Evolutionary conservation across 2,113 vertebrate genomes (phyloP).

Genomic region (Anguilla japonica): DNA sequence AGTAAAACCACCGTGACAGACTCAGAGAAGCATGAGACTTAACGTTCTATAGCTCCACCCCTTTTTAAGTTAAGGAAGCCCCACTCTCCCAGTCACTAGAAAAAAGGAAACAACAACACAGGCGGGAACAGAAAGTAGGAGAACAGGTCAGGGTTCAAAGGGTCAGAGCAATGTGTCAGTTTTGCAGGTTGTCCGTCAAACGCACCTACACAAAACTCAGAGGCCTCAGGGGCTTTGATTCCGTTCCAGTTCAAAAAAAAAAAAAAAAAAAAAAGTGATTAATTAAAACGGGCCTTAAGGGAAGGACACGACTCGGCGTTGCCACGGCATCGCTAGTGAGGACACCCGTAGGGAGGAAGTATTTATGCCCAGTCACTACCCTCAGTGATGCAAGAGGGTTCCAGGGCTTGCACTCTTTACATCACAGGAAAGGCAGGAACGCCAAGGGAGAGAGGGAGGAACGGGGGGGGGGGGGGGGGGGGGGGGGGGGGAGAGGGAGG

Average conservation of each 20-base stretch:
- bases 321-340: background rate
- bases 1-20: too few species aligned
- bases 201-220: too few species aligned
- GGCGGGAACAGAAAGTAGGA: too few species aligned
- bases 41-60: too few species aligned
- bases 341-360: background rate
- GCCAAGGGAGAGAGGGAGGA: background rate
- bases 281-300: too few species aligned
- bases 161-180: too few species aligned
- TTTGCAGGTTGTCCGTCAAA: too few species aligned
- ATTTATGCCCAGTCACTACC: background rate
- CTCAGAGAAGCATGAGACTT: too few species aligned
- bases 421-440: background rate
- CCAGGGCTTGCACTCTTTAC: conserved; percentile 21
- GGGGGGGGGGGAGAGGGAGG: background rate
- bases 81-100: too few species aligned
- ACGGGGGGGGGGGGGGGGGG: background rate
- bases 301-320: background rate
- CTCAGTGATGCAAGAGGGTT: conserved; percentile 18
- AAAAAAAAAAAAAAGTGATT: background rate
- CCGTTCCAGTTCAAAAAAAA: background rate
- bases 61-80: too few species aligned
- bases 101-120: too few species aligned
- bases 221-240: background rate
- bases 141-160: too few species aligned